Evolutionary conservation across 2,888 invertebrate genomes (phyloP), one percentile per base, ranked within the genome.

Genomic region (Andrena dorsata): DNA sequence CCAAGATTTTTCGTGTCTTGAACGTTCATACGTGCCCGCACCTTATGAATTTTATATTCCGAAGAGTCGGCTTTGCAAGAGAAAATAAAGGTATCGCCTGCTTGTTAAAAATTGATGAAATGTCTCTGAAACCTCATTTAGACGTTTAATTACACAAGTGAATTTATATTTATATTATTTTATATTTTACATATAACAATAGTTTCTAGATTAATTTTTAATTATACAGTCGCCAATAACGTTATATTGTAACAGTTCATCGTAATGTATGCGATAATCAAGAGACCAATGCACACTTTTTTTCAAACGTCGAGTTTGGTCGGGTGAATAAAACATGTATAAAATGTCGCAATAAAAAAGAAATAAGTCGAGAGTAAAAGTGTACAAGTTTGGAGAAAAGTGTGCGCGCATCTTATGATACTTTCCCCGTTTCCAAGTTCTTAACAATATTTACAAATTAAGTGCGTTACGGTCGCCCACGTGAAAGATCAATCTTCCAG

Each of bases 31-130:
- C 77, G 68, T 72, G 51, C 76, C 56, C 76, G 82, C 78, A 83
- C 76, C 75, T 88, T 88, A 82, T 84, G 61, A 88, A 79, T 88
- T 88, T 88, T 87, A 82, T 86, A 83, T 86, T 71, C 64, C 76
- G 56, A 70, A 71, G 53, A 64, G 58, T 70, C 64, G 61, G 81
- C 86, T 86, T 89, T 88, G 65, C 80, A 78, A 87, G 56, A 85
- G 82, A 74, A 86, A 89, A 88, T 88, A 89, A 88, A 89, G 68
- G 63, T 83, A 84, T 80, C 86, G 60, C 76, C 75, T 80, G 86
- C 88, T 90, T 90, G 65, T 87, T 89, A 78, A 77, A 82, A 82
- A 71, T 72, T 66, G 53, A 13, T 56, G 60, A 75, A 47, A 35
- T 68, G 28, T 72, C 56, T 61, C 53, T 58, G 49, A 49, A 41